Evolutionary conservation across 2,888 invertebrate species (phyloP), one percentile per base, ranked within the genome.

Genomic region (Poecilus cupreus): DNA sequence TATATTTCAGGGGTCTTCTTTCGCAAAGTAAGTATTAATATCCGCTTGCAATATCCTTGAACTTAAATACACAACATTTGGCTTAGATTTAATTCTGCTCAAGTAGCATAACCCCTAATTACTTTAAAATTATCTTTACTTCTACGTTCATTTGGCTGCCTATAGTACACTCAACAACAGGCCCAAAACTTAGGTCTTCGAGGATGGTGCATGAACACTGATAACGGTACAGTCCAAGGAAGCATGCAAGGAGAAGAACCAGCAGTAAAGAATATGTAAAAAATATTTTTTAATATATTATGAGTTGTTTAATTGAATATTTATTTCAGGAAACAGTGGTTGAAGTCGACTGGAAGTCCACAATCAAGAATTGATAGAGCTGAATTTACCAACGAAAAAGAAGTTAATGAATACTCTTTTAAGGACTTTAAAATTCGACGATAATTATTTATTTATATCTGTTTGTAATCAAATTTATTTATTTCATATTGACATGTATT

Each of bases 141-240:
- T 6, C 6, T 39, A 64, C 37, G 24, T 64, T 22, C 68, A 20
- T 77, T 79, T 83, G 84, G 82, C 87, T 88, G 4, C 87, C 51
- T 3, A 1, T 46, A 95, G 94, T 91, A 91, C 83, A 95, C 95
- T 0, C 92, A 93, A 86, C 89, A 91, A 82, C 91, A 93, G 87
- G 93, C 93, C 0, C 91, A 91, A 32, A 91, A 91, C 85, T 88
- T 94, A 20, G 92, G 92, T 0, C 85, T 95, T 1, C 91, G 90
- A 82, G 95, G 95, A 10, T 95, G 94, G 94, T 94, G 94, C 85
- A 93, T 91, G 91, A 95, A 95, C 85, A 95, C 95, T 0, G 85
- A 89, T 0, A 86, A 90, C 37, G 94, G 93, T 4, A 94, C 94
- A 0, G 95, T 95, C 0, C 88, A 92, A 18, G 95, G 95, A 1